These are phyloP conservation scores for Thalassaphorura encarpata DNA, from an alignment of 1,140 invertebrate species.

Conservation along the genomic window DNA sequence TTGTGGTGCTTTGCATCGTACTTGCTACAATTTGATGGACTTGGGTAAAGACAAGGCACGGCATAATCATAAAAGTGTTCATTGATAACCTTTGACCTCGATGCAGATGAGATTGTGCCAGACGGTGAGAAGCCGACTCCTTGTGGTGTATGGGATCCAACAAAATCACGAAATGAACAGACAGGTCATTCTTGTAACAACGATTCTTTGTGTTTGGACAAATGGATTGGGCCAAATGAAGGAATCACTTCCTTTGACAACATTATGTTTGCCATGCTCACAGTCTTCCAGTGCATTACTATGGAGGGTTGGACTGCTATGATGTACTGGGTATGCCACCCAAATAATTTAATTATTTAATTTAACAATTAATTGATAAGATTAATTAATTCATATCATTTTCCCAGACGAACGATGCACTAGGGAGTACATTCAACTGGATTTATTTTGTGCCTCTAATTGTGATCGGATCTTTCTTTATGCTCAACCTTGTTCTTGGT, in stretches of 20 bases:
- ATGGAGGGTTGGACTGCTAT: conserved; percentile 99
- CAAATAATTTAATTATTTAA: conserved; percentile 8
- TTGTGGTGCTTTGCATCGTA: conserved; percentile 96
- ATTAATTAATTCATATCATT: conserved; percentile 32
- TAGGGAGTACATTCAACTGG: conserved; percentile 97
- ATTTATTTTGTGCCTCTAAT: conserved; percentile 99
- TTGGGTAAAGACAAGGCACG: too few species aligned
- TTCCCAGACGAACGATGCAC: conserved; percentile 97
- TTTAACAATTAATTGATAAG: conserved; percentile 11
- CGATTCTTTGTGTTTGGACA: conserved; percentile 71
- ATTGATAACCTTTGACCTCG: too few species aligned
- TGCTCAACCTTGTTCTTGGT: conserved; percentile 99
- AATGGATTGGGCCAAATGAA: conserved; percentile 95
- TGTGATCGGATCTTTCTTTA: conserved; percentile 99
- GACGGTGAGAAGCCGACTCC: conserved; percentile 78
- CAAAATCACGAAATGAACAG: conserved; percentile 51
- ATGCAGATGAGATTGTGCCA: conserved; percentile 69
- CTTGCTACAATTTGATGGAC: conserved; percentile 95
- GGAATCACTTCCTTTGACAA: conserved; percentile 91
- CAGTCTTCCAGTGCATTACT: conserved; percentile 99
- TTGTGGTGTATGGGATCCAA: conserved; percentile 70
- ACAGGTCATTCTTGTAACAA: conserved; percentile 56
- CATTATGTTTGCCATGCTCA: conserved; percentile 99
- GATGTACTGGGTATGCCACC: conserved; percentile 87
- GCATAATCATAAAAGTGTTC: too few species aligned